Evolutionary conservation across 2,113 vertebrate genomes (phyloP).

Genomic region (Turdus rufiventris): DNA sequence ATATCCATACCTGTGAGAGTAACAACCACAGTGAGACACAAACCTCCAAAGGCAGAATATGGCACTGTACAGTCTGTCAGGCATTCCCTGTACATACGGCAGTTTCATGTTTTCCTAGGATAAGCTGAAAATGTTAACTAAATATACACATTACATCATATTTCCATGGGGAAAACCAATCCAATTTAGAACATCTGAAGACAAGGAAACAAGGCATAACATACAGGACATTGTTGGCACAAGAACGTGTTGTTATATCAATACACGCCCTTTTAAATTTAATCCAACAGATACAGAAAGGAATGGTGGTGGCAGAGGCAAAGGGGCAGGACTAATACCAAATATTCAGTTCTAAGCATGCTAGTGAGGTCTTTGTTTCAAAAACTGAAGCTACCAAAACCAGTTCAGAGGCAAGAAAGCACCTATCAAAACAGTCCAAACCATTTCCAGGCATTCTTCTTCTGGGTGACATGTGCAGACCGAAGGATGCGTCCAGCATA

Average conservation of each 20-base stretch:
- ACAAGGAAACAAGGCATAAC: conserved; percentile 23
- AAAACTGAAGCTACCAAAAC: conserved; percentile 2
- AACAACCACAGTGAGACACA: neutral
- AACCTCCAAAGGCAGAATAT: conserved; percentile 16
- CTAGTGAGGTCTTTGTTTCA: neutral
- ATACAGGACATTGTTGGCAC: neutral
- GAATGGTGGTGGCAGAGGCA: neutral
- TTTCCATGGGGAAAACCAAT: neutral
- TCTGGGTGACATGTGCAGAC: conserved; percentile 33
- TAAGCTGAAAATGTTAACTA: conserved; percentile 23
- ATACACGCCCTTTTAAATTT: neutral
- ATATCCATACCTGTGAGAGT: neutral
- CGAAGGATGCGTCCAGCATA: conserved; percentile 44
- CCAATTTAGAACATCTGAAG: neutral
- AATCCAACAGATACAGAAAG: neutral
- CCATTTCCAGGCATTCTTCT: conserved; percentile 51
- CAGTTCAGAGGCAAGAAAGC: conserved; percentile 18
- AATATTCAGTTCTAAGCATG: neutral
- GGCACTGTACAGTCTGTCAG: conserved; percentile 13
- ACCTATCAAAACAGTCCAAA: conserved; percentile 15
- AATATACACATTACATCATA: neutral
- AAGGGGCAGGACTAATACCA: neutral
- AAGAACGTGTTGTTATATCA: neutral
- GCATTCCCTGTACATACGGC: neutral
- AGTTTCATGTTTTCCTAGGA: neutral